phyloP scores from a whole-genome alignment of 2,888 invertebrate species.

The Syrphus vitripennis region DNA sequence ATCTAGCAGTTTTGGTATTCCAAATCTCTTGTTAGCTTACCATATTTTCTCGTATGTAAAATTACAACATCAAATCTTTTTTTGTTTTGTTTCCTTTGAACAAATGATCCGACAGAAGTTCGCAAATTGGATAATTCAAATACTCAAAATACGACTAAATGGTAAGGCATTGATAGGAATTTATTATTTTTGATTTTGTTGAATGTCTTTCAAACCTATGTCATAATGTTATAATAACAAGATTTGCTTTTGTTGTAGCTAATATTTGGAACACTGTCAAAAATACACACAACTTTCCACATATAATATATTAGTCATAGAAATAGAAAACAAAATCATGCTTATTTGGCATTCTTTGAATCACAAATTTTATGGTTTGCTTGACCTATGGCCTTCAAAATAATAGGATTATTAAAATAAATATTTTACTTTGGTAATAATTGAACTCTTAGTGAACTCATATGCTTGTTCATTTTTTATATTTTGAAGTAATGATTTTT shows the following conservation, averaged over 20 bases:
- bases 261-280: neutral
- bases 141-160: neutral
- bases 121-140: neutral
- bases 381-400: neutral
- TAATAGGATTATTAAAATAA: neutral
- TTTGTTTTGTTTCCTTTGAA: no score
- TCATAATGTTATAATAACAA: neutral
- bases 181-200: neutral
- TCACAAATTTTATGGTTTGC: neutral
- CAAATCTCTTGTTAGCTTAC: neutral
- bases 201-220: neutral
- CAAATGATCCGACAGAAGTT: conserved; percentile 3
- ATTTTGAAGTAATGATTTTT: no score
- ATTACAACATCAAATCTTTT: neutral
- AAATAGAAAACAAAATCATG: neutral
- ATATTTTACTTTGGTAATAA: neutral
- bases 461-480: no score
- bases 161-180: neutral
- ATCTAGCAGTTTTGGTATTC: neutral
- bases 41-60: neutral
- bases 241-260: neutral
- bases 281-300: neutral
- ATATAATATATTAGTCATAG: neutral
- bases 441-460: neutral
- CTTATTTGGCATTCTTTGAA: neutral